Base-by-base conservation (phyloP, 1,140 invertebrate genomes). In the Hycleus phaleratus region DNA sequence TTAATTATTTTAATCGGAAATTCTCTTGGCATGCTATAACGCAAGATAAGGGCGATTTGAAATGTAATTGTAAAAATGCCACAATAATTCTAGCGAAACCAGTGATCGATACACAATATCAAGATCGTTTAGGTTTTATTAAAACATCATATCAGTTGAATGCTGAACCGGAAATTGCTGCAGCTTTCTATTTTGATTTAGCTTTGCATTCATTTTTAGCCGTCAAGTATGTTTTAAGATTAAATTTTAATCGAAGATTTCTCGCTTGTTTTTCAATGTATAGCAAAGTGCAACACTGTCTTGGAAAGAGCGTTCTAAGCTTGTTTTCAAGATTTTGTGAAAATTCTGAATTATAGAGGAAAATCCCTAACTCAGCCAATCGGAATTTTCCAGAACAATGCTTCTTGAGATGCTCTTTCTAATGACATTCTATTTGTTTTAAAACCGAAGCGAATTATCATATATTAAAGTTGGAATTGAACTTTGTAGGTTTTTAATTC, bases 121-220 rank as follows among this genome's bases (percentile, higher is more conserved):
- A 79, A 61, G 83, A 85, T 68, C 79, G 81, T 39, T 69, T 85
- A 43, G 80, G 79, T n/a, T 77, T 82, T 49, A 80, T 89, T n/a
- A 79, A 78, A 61, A 83, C 81, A 2, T 83, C 83, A 0, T 87
- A 82, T 67, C 82, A 84, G 59, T 77, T 88, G 60, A 85, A 82
- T 57, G 80, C 81, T 24, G 79, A 83, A 60, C 85, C 86, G 2
- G 81, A 84, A 69, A 81, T 89, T 48, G 81, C 84, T 3, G 85
- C 90, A 4, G 85, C 87, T 0, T 93, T 95, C 71, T 92, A 93
- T 70, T 94, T 91, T 73, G 92, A 95, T 71, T 68, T 94, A 18
- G 81, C 85, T 5, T 71, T 87, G 25, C 73, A 85, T 46, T 83
- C 86, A 7, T 82, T 93, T 51, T 69, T 83, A n/a, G 81, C 88